These are phyloP conservation scores for Chiroxiphia lanceolata DNA, from an alignment of 2,797 vertebrate genomes.

Conservation along the genomic window DNA sequence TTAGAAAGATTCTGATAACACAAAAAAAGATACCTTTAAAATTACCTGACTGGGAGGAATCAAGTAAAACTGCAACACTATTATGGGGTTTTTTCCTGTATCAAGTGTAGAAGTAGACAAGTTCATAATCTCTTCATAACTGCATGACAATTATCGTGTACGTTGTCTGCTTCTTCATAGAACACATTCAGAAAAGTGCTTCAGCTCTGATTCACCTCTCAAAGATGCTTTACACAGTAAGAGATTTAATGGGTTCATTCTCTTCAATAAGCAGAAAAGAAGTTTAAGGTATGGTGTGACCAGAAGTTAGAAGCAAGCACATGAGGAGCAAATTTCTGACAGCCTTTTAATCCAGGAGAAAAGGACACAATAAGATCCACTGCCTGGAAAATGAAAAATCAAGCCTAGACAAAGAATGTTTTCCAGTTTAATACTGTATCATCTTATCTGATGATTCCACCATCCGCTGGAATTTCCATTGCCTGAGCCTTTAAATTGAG, in stretches of 20 bases:
- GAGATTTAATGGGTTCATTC: neutral
- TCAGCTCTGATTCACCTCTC: neutral
- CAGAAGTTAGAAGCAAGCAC: neutral
- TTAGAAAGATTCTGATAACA: neutral
- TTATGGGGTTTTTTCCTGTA: fast-evolving
- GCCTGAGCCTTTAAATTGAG: neutral
- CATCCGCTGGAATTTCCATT: neutral
- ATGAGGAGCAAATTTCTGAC: neutral
- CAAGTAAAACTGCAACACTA: neutral
- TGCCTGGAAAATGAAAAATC: neutral
- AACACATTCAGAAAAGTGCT: neutral
- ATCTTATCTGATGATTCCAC: neutral
- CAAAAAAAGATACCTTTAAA: neutral
- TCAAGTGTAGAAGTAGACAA: neutral
- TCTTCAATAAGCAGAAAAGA: neutral
- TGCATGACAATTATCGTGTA: neutral
- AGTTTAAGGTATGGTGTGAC: neutral
- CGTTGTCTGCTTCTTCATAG: neutral
- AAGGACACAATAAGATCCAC: neutral
- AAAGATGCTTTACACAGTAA: neutral
- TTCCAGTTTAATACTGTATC: neutral
- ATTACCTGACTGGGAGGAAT: neutral
- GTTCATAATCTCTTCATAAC: neutral
- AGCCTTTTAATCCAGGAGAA: neutral
- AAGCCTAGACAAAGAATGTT: neutral